Evolutionary conservation across 2,888 invertebrate genomes (phyloP), one percentile per base, ranked within the genome.

Genomic region (Spisula solida): DNA sequence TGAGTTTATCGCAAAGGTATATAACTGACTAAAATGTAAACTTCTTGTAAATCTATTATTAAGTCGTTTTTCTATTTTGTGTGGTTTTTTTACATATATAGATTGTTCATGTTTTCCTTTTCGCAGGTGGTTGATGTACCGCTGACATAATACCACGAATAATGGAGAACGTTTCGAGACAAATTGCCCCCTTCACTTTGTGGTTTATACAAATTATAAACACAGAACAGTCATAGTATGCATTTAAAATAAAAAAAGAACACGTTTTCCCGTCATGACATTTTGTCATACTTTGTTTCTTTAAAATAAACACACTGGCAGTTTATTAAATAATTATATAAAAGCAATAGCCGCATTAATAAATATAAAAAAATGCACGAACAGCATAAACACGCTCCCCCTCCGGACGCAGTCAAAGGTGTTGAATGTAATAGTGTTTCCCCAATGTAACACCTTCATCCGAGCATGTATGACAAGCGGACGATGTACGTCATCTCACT

Each of bases 361-460:
- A 82, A 41, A n/a, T n/a, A n/a, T n/a, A n/a, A n/a, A n/a, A n/a
- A n/a, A n/a, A n/a, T n/a, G n/a, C n/a, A n/a, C n/a, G n/a, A n/a
- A n/a, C n/a, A n/a, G n/a, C n/a, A n/a, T n/a, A n/a, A n/a, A n/a
- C n/a, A n/a, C 55, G 51, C 29, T 82, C 6, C 55, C 47, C 78
- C 87, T 81, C 29, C 16, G 75, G 87, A 82, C 55, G 18, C 78
- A 56, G n/a, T 12, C 1, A 41, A 56, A 87, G 82, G 82, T 87
- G 87, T 41, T 87, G n/a, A 82, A 16, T 56, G 31, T 87, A 56
- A 87, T 56, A 56, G 78, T 79, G 56, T 31, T 75, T 34, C 29
- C 75, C 20, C n/a, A 10, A 10, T 75, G 75, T 31, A 4, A 75
- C 34, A 34, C n/a, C 75, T 34, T 75, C 29, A 75, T n/a, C 60